Base-by-base conservation (phyloP, 2,797 vertebrate genomes). In the Echiichthys vipera region DNA sequence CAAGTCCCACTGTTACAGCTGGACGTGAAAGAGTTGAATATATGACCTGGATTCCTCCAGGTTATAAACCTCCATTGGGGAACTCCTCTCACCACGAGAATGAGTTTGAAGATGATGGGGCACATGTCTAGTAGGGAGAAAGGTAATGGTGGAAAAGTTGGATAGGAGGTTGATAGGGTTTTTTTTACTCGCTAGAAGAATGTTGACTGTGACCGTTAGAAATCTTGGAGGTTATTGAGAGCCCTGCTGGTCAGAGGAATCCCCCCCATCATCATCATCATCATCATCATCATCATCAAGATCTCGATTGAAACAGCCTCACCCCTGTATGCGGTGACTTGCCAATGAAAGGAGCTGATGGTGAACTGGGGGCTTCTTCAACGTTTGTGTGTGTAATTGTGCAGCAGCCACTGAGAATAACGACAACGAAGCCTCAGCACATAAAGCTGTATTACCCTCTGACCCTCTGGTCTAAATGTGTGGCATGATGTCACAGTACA, bases 401-500 rank as follows among this genome's bases (percentile, higher is more conserved):
- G n/a, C n/a, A n/a, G 71, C 66, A 84, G 74, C 75, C 84, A 82
- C 65, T 2, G n/a, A 74, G 51, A 71, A 70, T 78, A 85, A 84
- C 40, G 58, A 82, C 81, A 86, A 64, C 71, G 59, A 87, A 77
- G 64, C 77, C 82, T 81, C 62, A 42, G 82, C 83, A 74, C 84
- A 85, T 69, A 84, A 61, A 81, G 64, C 71, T 64, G 78, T 40
- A 71, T 78, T 88, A 88, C 84, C 80, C 88, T 83, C 73, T 86
- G 88, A 92, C 87, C 85, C 81, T 69, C 61, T 66, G 65, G 47
- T 88, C 83, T 88, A 87, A 88, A 90, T 86, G 71, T 13, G 57
- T 64, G 73, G 71, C 80, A 81, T 90, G 88, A 91, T 87, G 90
- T 92, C 91, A 91, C 77, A 66, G 62, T 29, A 46, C 1, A 11